phyloP scores from a whole-genome alignment of 2,888 invertebrate genomes.

The Tridacna crocea region DNA sequence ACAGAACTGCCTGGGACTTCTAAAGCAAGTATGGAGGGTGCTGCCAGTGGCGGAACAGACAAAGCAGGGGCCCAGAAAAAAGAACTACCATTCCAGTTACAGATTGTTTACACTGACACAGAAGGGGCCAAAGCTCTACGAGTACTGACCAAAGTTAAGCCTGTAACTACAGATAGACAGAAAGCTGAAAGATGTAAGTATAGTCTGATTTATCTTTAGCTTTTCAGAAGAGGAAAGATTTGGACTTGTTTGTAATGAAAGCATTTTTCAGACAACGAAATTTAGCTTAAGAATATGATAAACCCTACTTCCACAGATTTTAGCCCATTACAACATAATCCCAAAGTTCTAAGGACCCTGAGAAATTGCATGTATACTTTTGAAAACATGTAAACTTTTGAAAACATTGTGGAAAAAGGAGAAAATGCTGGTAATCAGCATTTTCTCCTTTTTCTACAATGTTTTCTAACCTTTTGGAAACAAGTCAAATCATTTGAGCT shows the following conservation, averaged over 20 bases:
- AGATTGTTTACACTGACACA: slow-evolving; percentile 79
- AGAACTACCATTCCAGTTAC: slow-evolving; percentile 81
- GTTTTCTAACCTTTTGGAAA: background rate
- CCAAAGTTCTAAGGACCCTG: too few relatives aligned
- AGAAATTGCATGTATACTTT: background rate
- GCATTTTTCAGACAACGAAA: too few relatives aligned
- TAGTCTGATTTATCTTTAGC: background rate
- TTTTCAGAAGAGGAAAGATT: background rate
- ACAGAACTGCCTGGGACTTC: background rate
- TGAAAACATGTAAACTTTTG: background rate
- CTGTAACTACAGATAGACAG: slow-evolving; percentile 75
- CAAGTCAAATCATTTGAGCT: too few relatives aligned
- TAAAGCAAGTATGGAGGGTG: background rate
- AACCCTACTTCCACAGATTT: too few relatives aligned
- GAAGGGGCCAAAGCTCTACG: slow-evolving; percentile 81
- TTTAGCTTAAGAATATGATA: too few relatives aligned
- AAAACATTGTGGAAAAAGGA: background rate
- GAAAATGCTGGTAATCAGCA: background rate
- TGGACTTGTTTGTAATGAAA: too few relatives aligned
- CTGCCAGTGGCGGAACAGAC: slow-evolving; percentile 14
- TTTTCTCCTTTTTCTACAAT: background rate
- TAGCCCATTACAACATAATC: too few relatives aligned
- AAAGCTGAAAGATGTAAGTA: slow-evolving; percentile 79
- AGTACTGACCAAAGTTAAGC: slow-evolving; percentile 78
- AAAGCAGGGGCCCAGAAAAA: slow-evolving; percentile 19